phyloP scores from a whole-genome alignment of 2,113 vertebrate species.

The Planiliza haematocheilus region DNA sequence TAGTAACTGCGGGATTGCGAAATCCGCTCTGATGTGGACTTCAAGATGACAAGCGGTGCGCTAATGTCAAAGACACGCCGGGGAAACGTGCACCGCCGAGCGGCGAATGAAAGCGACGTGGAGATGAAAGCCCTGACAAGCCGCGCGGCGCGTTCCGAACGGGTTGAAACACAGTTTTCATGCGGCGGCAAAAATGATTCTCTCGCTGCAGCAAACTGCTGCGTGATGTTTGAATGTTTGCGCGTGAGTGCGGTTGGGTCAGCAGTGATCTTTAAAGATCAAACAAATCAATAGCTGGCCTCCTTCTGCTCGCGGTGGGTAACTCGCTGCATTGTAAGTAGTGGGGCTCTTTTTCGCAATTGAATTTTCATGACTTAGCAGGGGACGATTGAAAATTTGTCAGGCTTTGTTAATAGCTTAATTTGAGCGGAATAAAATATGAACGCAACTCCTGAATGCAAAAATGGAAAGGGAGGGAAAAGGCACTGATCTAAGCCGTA shows the following conservation, averaged over 20 bases:
- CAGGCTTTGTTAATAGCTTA: conserved; percentile 14
- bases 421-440: conserved; percentile 23
- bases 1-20: conserved; percentile 31
- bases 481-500: conserved; percentile 8
- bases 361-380: conserved; percentile 3
- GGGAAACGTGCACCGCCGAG: conserved; percentile 51
- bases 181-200: conserved; percentile 65
- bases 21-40: conserved; percentile 47
- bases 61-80: conserved; percentile 57
- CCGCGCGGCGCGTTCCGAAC: conserved; percentile 21
- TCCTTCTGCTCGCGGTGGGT: conserved; percentile 19
- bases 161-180: conserved; percentile 34
- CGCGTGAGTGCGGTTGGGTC: conserved; percentile 37
- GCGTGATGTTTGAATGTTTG: conserved; percentile 30
- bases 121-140: conserved; percentile 63
- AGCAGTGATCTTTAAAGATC: conserved; percentile 55
- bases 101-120: conserved; percentile 62
- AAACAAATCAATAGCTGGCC: conserved; percentile 58
- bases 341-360: not conserved
- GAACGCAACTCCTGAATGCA: not conserved
- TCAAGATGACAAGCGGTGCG: conserved; percentile 44
- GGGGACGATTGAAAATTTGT: conserved; percentile 11
- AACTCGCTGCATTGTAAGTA: conserved; percentile 21
- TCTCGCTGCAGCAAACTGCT: conserved; percentile 59
- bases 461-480: conserved; percentile 1